Base-by-base conservation (phyloP, 2,113 vertebrate genomes). In the Desmodus rotundus region DNA sequence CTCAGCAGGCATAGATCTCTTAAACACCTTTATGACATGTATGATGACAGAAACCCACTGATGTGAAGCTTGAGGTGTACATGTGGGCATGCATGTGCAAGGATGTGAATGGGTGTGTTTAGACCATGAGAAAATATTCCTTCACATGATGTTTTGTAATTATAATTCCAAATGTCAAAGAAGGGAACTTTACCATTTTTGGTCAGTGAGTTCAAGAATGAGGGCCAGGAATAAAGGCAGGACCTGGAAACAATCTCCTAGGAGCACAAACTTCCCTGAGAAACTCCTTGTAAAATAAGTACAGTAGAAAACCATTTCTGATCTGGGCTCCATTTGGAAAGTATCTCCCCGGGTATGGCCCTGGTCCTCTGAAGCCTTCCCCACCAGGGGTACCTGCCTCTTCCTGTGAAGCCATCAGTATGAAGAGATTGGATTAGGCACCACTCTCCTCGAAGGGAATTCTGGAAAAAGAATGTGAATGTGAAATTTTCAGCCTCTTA, bases 261-360 rank as follows among this genome's bases (percentile, higher is more conserved):
- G 36, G 41, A 58, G 6, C 20, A 2, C 13, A 50, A 15, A 43
- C 2, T 50, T 16, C n/a, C 6, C 13, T 2, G 24, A 8, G 38
- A 45, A 82, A 56, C 12, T 87, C 28, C 20, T 11, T 5, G 14
- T 56, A 65, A 22, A 80, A 47, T 19, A 72, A 15, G 0, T 3
- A 1, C 12, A 19, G 15, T 2, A 65, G 22, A 58, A 36, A 41
- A 56, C 2, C 5, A 2, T 0, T 2, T 20, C 0, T 9, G 38
- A 33, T 14, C 17, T 1, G 16, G 65, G 12, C 13, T 41, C 16
- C 7, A 1, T 0, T 3, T 2, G 45, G 36, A 38, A 68, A n/a
- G 0, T 9, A 38, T 43, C 38, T 67, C 43, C 4, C 0, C 4
- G 4, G 31, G 7, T 8, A 7, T 2, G 2, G 4, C 3, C 17